Percentiles rank a stretch among this genome's conserved stretches.
phyloP scores from a whole-genome alignment of 2,888 invertebrate genomes.

The Rutpela maculata region DNA sequence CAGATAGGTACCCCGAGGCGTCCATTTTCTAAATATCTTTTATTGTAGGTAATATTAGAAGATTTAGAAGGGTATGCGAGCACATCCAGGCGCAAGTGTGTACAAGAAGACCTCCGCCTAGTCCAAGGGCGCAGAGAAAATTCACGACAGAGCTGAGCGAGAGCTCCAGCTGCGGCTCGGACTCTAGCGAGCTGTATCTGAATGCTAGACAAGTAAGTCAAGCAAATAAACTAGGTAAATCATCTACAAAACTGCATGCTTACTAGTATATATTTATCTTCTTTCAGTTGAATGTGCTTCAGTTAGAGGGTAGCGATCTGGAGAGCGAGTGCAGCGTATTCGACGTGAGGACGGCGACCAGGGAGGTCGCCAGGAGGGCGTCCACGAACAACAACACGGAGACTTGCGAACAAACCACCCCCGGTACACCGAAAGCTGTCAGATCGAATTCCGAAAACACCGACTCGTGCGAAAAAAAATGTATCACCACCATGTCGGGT shows the following conservation, averaged over 20 bases:
- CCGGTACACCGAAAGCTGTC: conserved; percentile 73
- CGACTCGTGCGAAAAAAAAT: conserved; percentile 76
- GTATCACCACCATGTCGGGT: conserved; percentile 77
- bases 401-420: conserved; percentile 64
- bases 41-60: conserved; percentile 89
- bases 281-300: conserved; percentile 71
- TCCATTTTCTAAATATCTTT: background rate
- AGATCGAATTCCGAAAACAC: conserved; percentile 77
- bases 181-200: conserved; percentile 78
- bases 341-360: conserved; percentile 76
- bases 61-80: conserved; percentile 96
- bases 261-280: background rate
- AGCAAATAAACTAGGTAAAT: background rate
- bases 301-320: conserved; percentile 80
- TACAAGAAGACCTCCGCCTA: conserved; percentile 77
- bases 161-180: conserved; percentile 82
- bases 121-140: conserved; percentile 80
- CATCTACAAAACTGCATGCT: background rate
- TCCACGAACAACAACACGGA: conserved; percentile 74
- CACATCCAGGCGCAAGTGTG: conserved; percentile 91
- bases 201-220: conserved; percentile 70
- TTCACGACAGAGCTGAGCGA: conserved; percentile 82
- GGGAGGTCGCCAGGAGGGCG: conserved; percentile 72
- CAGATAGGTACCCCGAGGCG: conserved; percentile 1
- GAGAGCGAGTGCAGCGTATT: conserved; percentile 80